Evolutionary conservation across 2,113 vertebrate genomes (phyloP), one percentile per base, ranked within the genome.

Genomic region (Smithornis capensis): DNA sequence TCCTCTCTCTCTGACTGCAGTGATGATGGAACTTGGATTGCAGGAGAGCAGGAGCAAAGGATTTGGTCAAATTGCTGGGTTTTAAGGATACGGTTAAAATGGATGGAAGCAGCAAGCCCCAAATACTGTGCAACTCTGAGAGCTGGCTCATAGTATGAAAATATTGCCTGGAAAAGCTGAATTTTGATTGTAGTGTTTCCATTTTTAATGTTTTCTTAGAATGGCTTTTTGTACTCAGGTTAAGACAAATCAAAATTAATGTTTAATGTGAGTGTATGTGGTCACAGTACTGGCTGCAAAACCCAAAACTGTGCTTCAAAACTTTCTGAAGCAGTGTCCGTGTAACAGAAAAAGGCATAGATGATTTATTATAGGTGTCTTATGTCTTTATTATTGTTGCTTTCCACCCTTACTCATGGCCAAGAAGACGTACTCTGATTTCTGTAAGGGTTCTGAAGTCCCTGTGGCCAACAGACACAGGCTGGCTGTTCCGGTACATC

Each of bases 11-110:
- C 19, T 42, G 45, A 27, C 68, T 40, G 21, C 55, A 35, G 28
- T 1, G 2, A n/a, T 0, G 2, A 19, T n/a, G 31, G 38, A 45
- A 15, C 23, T 33, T 33, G 29, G 23, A 9, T 7, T 63, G 63
- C 12, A 52, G 47, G 28, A 62, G 19, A 55, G 69, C 18, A 57
- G 63, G 38, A 70, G 63, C 19, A 53, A 37, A 65, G 12, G 24
- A 55, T 19, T 35, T 9, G 6, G 17, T 82, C 23, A 45, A 83
- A 35, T 33, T 56, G 15, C 12, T 67, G 47, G 10, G 3, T 9
- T 2, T 77, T 21, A 67, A 49, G 18, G 47, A 31, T 0, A 1
- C 12, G 44, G 29, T 50, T 55, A 10, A 42, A 52, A 52, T 14
- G 37, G 25, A 19, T 16, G 13, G 49, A 68, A 83, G 53, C n/a